phyloP scores from a whole-genome alignment of 2,888 invertebrate species.

The Apamea epomidion region DNA sequence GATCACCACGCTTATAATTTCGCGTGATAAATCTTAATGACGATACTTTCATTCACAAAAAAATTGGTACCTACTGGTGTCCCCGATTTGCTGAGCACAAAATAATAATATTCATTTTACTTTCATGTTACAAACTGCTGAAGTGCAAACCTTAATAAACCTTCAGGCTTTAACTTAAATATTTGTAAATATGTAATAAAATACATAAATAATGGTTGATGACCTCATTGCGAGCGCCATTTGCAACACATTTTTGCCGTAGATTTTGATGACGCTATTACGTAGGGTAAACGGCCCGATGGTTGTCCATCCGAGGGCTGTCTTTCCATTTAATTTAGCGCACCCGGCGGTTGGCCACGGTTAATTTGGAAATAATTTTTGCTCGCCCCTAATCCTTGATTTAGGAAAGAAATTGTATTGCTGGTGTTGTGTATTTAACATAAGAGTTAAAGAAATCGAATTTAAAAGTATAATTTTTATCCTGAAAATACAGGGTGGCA shows the following conservation, averaged over 20 bases:
- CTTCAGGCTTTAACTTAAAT: slow-evolving; percentile 24
- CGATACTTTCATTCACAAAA: neutral
- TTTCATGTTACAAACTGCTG: neutral
- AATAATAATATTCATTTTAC: neutral
- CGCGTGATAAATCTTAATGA: too few species aligned
- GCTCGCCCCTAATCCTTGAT: slow-evolving; percentile 75
- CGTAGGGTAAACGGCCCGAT: slow-evolving; percentile 81
- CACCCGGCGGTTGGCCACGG: slow-evolving; percentile 82
- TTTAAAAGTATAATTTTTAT: neutral
- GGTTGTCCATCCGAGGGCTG: slow-evolving; percentile 80
- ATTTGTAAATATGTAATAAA: slow-evolving; percentile 60
- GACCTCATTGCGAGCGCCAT: slow-evolving; percentile 74
- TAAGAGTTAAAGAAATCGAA: neutral
- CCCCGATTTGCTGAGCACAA: too few species aligned
- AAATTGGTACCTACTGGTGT: neutral
- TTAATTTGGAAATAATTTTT: slow-evolving; percentile 89
- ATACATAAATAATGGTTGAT: slow-evolving; percentile 63
- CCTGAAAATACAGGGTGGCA: neutral
- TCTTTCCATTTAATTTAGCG: slow-evolving; percentile 88
- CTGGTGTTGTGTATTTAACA: slow-evolving; percentile 7
- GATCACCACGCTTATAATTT: neutral
- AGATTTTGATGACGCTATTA: slow-evolving; percentile 86
- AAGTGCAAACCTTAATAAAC: neutral
- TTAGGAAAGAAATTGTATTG: slow-evolving; percentile 60
- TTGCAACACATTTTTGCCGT: slow-evolving; percentile 87